Evolutionary conservation across 2,797 vertebrate species (phyloP).

Genomic region (Notolepis coatsorum): DNA sequence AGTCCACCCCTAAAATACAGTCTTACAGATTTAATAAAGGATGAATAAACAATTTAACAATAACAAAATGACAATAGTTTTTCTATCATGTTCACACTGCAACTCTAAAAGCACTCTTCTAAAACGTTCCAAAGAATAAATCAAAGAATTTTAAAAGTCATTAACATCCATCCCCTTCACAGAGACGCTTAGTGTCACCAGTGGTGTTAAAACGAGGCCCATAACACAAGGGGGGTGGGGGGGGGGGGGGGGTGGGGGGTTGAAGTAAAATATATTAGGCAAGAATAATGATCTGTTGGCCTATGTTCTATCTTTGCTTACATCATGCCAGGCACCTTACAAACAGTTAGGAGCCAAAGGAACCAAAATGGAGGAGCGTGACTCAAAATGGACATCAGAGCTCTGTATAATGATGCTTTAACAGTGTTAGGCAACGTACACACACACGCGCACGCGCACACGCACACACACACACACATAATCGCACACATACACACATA

Average conservation of each 20-base stretch:
- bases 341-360: conserved; percentile 57
- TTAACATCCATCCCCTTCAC: conserved; percentile 45
- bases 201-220: conserved; percentile 46
- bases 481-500: no score
- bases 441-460: no score
- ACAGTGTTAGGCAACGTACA: conserved; percentile 39
- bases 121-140: conserved; percentile 48
- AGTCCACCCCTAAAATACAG: conserved; percentile 18
- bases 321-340: conserved; percentile 72
- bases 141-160: conserved; percentile 30
- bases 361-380: conserved; percentile 36
- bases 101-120: conserved; percentile 35
- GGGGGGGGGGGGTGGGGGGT: no score
- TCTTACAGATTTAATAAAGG: conserved; percentile 26
- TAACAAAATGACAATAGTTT: conserved; percentile 12
- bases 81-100: conserved; percentile 1
- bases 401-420: conserved; percentile 37
- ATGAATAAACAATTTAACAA: conserved; percentile 21
- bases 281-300: conserved; percentile 41
- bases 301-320: conserved; percentile 62
- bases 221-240: conserved; percentile 29
- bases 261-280: conserved; percentile 17
- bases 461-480: no score
- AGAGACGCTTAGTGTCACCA: conserved; percentile 38
- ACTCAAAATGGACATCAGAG: conserved; percentile 31